A percentile compares a stretch with the other conserved stretches of the same genome.
These are phyloP conservation scores for Osmoderma eremita DNA, from an alignment of 2,888 invertebrate genomes.

Conservation along the genomic window DNA sequence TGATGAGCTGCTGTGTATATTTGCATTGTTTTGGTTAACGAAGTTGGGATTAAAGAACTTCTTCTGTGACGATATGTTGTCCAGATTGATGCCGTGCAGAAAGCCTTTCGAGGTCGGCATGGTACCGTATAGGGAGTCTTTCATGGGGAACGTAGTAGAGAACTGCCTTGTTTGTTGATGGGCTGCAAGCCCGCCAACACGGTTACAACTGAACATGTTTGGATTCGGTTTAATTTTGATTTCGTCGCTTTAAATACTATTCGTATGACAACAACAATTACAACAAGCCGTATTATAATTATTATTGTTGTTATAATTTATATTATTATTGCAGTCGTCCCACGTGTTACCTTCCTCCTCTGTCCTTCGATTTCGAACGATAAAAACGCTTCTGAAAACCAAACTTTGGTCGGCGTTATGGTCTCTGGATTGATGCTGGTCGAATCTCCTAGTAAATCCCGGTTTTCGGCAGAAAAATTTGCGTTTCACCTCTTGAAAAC, in stretches of 20 bases:
- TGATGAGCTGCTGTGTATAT: conserved; percentile 24
- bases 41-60: conserved; percentile 45
- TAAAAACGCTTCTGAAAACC: background rate
- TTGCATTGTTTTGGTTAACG: conserved; percentile 47
- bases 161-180: conserved; percentile 19
- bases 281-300: conserved; percentile 2
- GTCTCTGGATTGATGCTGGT: background rate
- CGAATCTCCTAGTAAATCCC: conserved; percentile 19
- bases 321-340: conserved; percentile 26
- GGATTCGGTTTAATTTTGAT: conserved; percentile 10
- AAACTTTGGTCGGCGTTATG: background rate
- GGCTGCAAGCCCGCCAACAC: conserved; percentile 15
- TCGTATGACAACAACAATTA: background rate
- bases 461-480: conserved; percentile 27
- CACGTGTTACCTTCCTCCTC: background rate
- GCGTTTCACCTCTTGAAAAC: conserved; percentile 27
- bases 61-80: conserved; percentile 27
- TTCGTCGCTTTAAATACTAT: conserved; percentile 11
- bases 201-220: conserved; percentile 34
- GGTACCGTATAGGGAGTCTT: background rate
- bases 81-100: conserved; percentile 36
- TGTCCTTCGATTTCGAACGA: conserved; percentile 1
- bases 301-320: background rate
- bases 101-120: conserved; percentile 24
- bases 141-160: conserved; percentile 19